Base-by-base conservation (phyloP, 1,140 invertebrate genomes). In the Drosophila nannoptera region DNA sequence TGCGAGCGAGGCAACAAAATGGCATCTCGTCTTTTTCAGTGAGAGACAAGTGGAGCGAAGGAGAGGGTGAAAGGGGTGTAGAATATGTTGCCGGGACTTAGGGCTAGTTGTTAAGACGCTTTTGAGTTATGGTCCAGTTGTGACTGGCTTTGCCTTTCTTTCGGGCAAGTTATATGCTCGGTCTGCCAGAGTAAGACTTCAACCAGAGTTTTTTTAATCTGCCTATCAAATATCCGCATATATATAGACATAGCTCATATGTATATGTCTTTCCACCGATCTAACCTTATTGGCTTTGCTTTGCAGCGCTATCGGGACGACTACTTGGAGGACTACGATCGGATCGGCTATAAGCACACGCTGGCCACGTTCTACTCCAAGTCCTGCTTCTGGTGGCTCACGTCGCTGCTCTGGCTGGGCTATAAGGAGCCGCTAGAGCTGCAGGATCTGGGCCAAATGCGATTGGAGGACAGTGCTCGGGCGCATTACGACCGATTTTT, bases 301-400 rank as follows among this genome's bases (percentile, higher is more conserved):
- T 50, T 69, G 0, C 56, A 88, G 87, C 81, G 87, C n/a, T 87
- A 81, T 61, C 73, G 80, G 0, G 84, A 88, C 12, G 84, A 84
- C 22, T 88, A 77, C 14, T 43, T 81, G 36, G 87, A 89, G 31
- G 78, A 88, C n/a, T 77, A 78, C 58, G 84, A 77, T 4, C 76
- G 68, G 45, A 88, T 89, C 29, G 87, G 88, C 6, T 92, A 92
- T 61, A 90, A 91, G 66, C 92, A 94, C 68, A 90, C 91, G 9
- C 89, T 91, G 58, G 91, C 92, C 5, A 92, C 92, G 77, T 92
- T 94, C 56, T 92, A 93, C 65, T 95, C 94, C 0, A 94, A 93
- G 89, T 91, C 93, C 40, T 93, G 93, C 11, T 97, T 95, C 87
- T 95, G 92, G 88, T 97, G 95, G 95, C 87, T 96, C 22, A 93